Base-by-base conservation (phyloP, 2,888 invertebrate genomes). In the Melinopterus prodromus region DNA sequence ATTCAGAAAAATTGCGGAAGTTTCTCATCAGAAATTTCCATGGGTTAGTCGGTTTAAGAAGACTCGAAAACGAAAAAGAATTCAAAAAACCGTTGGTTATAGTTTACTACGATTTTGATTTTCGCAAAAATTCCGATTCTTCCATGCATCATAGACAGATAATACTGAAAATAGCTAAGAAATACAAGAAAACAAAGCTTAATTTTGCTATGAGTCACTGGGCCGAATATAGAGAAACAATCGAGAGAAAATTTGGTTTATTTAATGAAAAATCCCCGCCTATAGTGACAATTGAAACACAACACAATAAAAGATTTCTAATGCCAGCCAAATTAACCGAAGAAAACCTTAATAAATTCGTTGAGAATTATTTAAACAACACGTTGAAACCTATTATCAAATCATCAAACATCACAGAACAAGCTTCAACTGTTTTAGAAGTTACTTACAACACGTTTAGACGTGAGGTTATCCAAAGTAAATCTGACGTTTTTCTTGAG, bases 11-110 rank as follows among this genome's bases (percentile, higher is more conserved):
- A 70, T 70, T 78, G 2, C n/a, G 70, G 36, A 15, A 15, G 7
- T 78, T 78, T 69, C 16, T 78, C 4, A n/a, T 78, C 12, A 78
- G 71, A 37, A 78, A 70, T 38, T 78, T 78, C 15, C 75, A 78
- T 53, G 78, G 78, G 7, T 70, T 78, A 16, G 78, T 75, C 16
- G 78, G 78, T 36, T 78, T 78, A 70, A 38, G 75, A 37, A 16
- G 78, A 36, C 37, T 71, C 1, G 76, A 78, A 12, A 78, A 78
- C 12, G 76, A 75, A 36, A 16, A 78, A n/a, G 78, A 78, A 7
- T 78, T 78, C 75, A 14, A 14, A 6, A 16, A 37, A 4, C 78
- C 78, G 16, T 38, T 78, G 4, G 6, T 78, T 9, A 75, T 76
- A 1, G 75, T 78, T 9, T 78, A 75, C 14, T 78, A 78, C 35